Conservation (phyloP, 2,113 vertebrate species). For the Ictalurus furcatus region DNA sequence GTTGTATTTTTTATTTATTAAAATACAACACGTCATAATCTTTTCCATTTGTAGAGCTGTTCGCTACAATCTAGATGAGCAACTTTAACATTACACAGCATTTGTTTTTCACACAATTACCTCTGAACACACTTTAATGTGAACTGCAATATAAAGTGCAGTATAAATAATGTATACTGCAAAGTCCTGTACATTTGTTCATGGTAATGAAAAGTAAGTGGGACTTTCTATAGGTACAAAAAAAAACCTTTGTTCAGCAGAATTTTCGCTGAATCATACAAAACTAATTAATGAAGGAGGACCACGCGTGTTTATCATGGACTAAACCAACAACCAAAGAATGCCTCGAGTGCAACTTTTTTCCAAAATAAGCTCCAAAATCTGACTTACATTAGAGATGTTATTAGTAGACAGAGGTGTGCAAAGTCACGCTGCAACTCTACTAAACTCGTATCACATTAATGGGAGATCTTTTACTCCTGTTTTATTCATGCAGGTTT, state of each 20-base stretch:
- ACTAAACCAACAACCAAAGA: constrained; percentile 13
- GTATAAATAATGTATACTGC: background rate
- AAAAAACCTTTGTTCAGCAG: constrained; percentile 27
- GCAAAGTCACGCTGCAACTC: background rate
- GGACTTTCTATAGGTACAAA: constrained; percentile 14
- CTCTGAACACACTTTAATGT: no score
- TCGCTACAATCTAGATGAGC: no score
- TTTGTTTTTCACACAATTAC: no score
- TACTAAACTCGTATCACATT: background rate
- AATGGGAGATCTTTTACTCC: background rate
- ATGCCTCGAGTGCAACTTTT: background rate
- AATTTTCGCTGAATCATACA: constrained; percentile 48
- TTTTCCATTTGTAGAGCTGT: no score
- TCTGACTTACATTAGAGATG: background rate
- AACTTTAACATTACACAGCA: background rate
- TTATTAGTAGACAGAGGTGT: background rate
- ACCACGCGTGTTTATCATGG: background rate
- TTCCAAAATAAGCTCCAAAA: background rate
- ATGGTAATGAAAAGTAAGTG: constrained; percentile 1
- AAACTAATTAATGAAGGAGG: constrained; percentile 32
- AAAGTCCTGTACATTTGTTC: background rate
- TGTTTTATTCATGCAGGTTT: background rate
- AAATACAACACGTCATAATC: no score
- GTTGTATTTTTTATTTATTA: no score
- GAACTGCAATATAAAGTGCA: background rate